Percentiles rank a stretch among this genome's conserved stretches.
phyloP scores from a whole-genome alignment of 2,113 vertebrate species.

The Mixornis gularis region DNA sequence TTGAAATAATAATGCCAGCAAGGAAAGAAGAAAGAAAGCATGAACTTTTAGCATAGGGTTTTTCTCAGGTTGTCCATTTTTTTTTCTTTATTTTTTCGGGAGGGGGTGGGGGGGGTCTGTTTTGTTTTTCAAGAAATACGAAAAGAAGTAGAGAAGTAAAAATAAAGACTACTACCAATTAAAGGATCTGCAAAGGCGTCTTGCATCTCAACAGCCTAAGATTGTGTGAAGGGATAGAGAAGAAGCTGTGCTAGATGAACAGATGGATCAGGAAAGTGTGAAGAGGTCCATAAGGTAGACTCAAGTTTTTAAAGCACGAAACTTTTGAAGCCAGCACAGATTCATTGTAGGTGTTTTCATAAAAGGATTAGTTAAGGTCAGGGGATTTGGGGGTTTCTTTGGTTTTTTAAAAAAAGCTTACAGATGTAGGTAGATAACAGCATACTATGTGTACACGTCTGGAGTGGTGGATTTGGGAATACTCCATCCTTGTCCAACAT shows the following conservation, averaged over 20 bases:
- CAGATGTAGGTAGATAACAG: background rate
- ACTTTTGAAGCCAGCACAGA: conserved; percentile 25
- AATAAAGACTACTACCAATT: conserved; percentile 43
- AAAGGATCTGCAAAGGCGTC: conserved; percentile 56
- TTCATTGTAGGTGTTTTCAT: conserved; percentile 5
- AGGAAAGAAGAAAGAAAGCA: background rate
- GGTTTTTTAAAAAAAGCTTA: background rate
- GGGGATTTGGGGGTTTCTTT: background rate
- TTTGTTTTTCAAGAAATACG: background rate
- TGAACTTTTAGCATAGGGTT: accelerated
- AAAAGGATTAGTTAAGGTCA: background rate
- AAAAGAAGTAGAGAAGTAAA: background rate
- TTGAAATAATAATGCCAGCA: background rate
- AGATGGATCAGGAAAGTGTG: conserved; percentile 50
- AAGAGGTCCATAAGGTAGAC: conserved; percentile 56
- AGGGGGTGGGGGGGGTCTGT: too few species aligned
- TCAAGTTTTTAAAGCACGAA: conserved; percentile 40
- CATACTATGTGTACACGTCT: accelerated
- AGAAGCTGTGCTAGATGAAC: conserved; percentile 55
- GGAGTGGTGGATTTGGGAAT: background rate
- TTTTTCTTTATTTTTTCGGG: too few species aligned
- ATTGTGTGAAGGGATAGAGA: conserved; percentile 45
- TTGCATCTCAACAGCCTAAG: conserved; percentile 47
- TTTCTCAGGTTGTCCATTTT: background rate
- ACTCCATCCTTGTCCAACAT: background rate